These are phyloP conservation scores for Myodes glareolus DNA, from an alignment of 2,113 vertebrate species.

Conservation along the genomic window DNA sequence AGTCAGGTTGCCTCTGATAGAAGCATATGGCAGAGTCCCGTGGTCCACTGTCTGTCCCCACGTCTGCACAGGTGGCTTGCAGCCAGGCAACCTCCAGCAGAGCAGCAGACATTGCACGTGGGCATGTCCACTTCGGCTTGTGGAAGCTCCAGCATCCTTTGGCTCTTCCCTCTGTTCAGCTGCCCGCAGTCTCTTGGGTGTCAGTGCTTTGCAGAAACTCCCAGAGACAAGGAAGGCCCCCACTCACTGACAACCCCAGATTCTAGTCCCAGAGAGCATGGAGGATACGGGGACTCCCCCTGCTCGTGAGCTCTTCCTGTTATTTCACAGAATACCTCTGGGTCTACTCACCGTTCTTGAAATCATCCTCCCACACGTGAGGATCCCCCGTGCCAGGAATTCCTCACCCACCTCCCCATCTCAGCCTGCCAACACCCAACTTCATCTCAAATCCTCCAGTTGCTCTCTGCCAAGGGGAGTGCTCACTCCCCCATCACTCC, in stretches of 20 bases:
- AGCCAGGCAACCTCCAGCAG: background rate
- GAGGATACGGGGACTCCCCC: background rate
- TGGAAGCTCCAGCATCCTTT: background rate
- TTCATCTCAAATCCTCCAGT: background rate
- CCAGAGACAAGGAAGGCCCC: background rate
- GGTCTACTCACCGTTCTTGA: background rate
- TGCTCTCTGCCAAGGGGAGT: background rate
- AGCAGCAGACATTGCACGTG: background rate
- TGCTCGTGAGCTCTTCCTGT: background rate
- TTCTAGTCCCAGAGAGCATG: background rate
- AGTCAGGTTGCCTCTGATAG: background rate
- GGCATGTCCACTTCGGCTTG: background rate
- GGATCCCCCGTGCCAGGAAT: background rate
- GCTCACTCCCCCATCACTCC: background rate
- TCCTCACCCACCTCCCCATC: background rate
- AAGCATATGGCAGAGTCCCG: accelerated
- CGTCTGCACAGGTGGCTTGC: background rate
- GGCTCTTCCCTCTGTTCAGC: background rate
- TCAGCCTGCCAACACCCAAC: background rate
- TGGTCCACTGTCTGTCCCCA: accelerated
- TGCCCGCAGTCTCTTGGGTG: accelerated
- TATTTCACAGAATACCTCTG: background rate
- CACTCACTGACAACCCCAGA: background rate
- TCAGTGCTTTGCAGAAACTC: background rate
- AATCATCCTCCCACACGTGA: background rate